Percentiles rank a stretch among this genome's conserved stretches.
Conservation (phyloP, 64 coral and sea anemone species). For the Porites lutea region DNA sequence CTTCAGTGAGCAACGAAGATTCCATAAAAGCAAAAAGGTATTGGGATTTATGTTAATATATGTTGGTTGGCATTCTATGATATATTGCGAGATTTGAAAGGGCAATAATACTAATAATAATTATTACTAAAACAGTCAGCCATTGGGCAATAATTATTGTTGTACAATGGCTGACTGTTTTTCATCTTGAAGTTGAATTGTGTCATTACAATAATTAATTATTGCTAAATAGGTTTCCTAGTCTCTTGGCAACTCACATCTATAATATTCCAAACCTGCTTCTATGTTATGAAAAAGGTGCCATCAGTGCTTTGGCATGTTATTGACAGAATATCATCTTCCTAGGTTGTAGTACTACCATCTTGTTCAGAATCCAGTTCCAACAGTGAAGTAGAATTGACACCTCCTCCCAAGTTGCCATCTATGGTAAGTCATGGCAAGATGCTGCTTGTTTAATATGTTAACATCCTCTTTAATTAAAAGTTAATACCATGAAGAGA, state of each 20-base stretch:
- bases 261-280: no score
- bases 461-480: no score
- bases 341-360: constrained; percentile 15
- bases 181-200: not conserved
- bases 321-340: not conserved
- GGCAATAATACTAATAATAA: no score
- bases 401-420: constrained; percentile 3
- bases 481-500: no score
- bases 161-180: not conserved
- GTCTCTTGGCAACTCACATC: no score
- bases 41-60: not conserved
- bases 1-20: constrained; percentile 51
- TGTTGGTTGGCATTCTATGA: not conserved
- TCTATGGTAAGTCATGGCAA: constrained; percentile 9
- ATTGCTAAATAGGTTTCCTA: not conserved
- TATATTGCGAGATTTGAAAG: no score
- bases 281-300: no score
- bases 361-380: not conserved
- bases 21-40: constrained; percentile 1
- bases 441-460: not conserved
- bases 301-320: not conserved
- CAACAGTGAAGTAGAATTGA: constrained; percentile 25
- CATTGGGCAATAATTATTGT: no score
- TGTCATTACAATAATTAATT: no score
- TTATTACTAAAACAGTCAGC: no score